phyloP scores from a whole-genome alignment of 2,113 vertebrate genomes.

The Microcebus jonahi region DNA sequence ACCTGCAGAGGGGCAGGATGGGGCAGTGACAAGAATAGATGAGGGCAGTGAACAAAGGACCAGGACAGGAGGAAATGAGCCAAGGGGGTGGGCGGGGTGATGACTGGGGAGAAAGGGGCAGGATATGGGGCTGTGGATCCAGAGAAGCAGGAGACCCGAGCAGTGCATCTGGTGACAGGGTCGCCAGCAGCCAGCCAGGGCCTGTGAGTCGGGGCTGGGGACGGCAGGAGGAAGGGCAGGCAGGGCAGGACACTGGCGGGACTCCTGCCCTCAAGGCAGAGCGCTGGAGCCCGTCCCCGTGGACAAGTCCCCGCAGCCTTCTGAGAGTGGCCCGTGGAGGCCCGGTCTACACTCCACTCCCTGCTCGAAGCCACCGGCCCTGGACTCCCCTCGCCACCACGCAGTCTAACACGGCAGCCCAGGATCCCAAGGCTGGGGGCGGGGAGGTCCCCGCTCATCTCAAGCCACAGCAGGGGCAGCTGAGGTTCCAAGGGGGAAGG shows the following conservation, averaged over 20 bases:
- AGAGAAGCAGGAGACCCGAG: not conserved
- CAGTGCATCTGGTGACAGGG: not conserved
- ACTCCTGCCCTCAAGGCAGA: not conserved
- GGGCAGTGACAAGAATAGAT: not conserved
- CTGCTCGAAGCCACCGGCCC: not conserved
- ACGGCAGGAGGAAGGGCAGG: not conserved
- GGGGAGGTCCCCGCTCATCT: not conserved
- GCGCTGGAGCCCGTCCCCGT: not conserved
- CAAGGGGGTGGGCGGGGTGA: fast-evolving
- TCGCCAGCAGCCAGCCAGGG: not conserved
- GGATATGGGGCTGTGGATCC: not conserved
- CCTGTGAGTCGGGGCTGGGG: not conserved
- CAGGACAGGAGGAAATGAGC: not conserved
- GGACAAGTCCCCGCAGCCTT: not conserved
- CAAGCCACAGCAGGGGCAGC: not conserved
- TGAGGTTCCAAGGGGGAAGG: not conserved
- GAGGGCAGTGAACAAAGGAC: not conserved
- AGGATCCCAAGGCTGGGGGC: not conserved
- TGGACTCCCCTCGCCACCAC: fast-evolving
- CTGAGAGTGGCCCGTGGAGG: fast-evolving
- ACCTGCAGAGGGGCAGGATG: too few species aligned
- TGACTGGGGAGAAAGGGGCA: not conserved
- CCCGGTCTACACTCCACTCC: not conserved
- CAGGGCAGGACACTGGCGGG: not conserved
- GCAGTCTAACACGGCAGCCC: not conserved